Base-by-base conservation (phyloP, 2,797 vertebrate species). In the Oreonectes daqikongensis region DNA sequence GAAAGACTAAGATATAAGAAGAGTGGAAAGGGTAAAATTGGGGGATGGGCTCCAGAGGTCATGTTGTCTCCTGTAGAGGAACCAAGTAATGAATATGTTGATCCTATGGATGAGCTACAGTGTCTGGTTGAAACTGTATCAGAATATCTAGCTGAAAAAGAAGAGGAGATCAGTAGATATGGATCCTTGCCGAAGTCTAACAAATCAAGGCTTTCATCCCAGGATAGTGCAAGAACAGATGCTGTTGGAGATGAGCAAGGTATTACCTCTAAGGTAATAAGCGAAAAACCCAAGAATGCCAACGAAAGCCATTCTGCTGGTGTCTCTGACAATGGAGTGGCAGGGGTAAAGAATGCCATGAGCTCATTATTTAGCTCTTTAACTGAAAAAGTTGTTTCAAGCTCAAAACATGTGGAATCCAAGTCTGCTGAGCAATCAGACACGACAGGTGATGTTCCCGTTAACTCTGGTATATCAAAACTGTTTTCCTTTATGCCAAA, bases 71-170 rank as follows among this genome's bases (percentile, higher is more conserved):
- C 94, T 60, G 90, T 93, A 20, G 94, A 96, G 69, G 94, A 95
- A 79, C 93, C 94, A 24, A 93, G 24, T 3, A 92, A 96, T 78
- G 93, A 95, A 86, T 96, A 94, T 82, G 87, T 96, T 30, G 95
- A 98, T 85, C 89, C 96, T 0, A 96, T 98, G 90, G 96, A 95
- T 91, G 96, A 98, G 78, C 94, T 99, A 73, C 97, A 99, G 77
- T 97, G 94, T 92, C 91, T 99, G 11, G 95, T 99, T 82, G 95
- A 98, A 89, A 96, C 95, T 0, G 97, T 99, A 63, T 99, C 97
- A 57, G 97, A 98, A 88, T 99, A 99, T 84, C 93, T 99, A 75
- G 96, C 95, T 76, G 97, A 98, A 89, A 99, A 99, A 86, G 97
- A 99, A 84, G 95, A 99, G 80, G 97, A 99, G 91, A 98, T 98